Conservation (phyloP, 2,888 invertebrate genomes). For the Crossocerus cetratus region DNA sequence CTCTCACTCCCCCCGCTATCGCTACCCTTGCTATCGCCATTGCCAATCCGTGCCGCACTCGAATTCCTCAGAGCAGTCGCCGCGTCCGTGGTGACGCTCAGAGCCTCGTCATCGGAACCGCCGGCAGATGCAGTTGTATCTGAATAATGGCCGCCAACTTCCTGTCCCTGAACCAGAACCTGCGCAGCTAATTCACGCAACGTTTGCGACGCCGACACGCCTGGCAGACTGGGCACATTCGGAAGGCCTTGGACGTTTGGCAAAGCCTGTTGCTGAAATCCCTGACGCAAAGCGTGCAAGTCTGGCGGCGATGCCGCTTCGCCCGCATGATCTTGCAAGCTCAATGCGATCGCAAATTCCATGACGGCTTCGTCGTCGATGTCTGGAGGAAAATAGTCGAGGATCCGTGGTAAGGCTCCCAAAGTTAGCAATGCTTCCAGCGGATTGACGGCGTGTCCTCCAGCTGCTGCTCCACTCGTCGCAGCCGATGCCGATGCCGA, state of each 20-base stretch:
- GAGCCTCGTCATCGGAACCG: slow-evolving; percentile 96
- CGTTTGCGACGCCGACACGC: slow-evolving; percentile 77
- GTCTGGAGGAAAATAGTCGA: slow-evolving; percentile 92
- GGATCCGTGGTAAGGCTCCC: slow-evolving; percentile 86
- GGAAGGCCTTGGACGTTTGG: slow-evolving; percentile 66
- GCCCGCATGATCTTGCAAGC: slow-evolving; percentile 88
- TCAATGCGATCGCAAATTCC: slow-evolving; percentile 95
- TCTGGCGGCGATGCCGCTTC: slow-evolving; percentile 76
- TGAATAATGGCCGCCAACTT: slow-evolving; percentile 82
- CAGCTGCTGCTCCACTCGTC: slow-evolving; percentile 41
- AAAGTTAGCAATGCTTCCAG: slow-evolving; percentile 76
- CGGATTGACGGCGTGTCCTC: slow-evolving; percentile 67
- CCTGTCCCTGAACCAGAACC: slow-evolving; percentile 61
- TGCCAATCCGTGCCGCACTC: slow-evolving; percentile 82
- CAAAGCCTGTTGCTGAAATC: slow-evolving; percentile 57
- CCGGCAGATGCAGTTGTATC: slow-evolving; percentile 91
- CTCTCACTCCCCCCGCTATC: slow-evolving; percentile 87
- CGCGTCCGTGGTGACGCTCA: slow-evolving; percentile 96
- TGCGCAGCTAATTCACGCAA: slow-evolving; percentile 77
- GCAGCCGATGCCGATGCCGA: background rate
- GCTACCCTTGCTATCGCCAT: slow-evolving; percentile 78
- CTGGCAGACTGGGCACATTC: slow-evolving; percentile 76
- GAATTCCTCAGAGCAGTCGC: slow-evolving; percentile 92
- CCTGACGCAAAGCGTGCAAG: slow-evolving; percentile 79
- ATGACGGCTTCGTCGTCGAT: slow-evolving; percentile 98